Evolutionary conservation across 2,797 vertebrate genomes (phyloP), one percentile per base, ranked within the genome.

Genomic region (Cygnus olor): DNA sequence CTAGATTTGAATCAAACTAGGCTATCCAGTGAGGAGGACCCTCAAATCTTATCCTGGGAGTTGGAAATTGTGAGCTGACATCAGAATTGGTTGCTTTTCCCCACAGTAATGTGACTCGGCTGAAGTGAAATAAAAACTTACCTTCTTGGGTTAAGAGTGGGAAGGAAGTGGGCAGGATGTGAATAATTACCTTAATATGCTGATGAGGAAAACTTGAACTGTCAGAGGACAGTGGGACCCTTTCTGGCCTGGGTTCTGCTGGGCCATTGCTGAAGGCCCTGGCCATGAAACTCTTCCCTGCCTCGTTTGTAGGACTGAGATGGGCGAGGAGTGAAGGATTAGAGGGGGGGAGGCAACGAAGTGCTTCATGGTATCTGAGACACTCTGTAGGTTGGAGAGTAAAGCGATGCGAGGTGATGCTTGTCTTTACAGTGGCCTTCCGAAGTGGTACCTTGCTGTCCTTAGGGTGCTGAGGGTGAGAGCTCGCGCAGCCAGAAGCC

Each of bases 341-440:
- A 5, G 51, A 79, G 69, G 40, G 42, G 63, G 12, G 63, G 80
- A 70, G 63, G 80, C 76, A 53, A 53, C 44, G 30, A 19, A 13
- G 58, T 63, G 72, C 32, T 24, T 21, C 21, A 14, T 28, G 78
- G 27, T 15, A 2, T 5, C 54, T 14, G 54, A 38, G 57, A 4
- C 20, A 17, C 6, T 0, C 44, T 19, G 6, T 2, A 32, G 57
- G 42, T 4, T n/a, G 53, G 3, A 25, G n/a, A 34, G 10, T 2
- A 9, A 53, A 19, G 47, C 11, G 49, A 6, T 53, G 34, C 34
- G 32, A 66, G n/a, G 54, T 1, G 44, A 64, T 77, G 54, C 30
- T 51, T 24, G 6, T 20, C 72, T 30, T 76, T 28, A 25, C 47
- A 19, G 54, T 1, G 30, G 10, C 42, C 18, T 27, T 25, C 17